A percentile compares a stretch with the other conserved stretches of the same genome.
Evolutionary conservation across 2,888 invertebrate genomes (phyloP).

Genomic region (Junonia oenone): DNA sequence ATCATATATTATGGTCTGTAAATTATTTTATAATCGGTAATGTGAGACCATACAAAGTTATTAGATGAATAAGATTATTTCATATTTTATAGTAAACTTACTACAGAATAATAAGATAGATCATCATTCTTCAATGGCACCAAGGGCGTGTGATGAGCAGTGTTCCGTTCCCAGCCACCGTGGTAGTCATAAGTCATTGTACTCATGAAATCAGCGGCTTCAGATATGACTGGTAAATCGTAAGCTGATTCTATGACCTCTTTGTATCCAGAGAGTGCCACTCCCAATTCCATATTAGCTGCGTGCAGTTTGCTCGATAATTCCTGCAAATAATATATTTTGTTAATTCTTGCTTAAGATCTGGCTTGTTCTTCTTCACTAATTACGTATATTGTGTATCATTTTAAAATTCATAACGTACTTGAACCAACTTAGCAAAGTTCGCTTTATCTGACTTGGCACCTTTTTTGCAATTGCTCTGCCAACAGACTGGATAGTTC

Average conservation of each 20-base stretch:
- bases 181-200: slow-evolving; percentile 95
- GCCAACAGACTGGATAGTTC: slow-evolving; percentile 97
- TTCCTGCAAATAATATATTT: slow-evolving; percentile 65
- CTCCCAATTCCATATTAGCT: slow-evolving; percentile 86
- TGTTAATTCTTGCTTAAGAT: neutral
- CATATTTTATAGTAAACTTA: slow-evolving; percentile 59
- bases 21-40: too few relatives aligned
- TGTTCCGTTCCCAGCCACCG: slow-evolving; percentile 90
- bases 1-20: neutral
- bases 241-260: slow-evolving; percentile 93
- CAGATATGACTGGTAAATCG: slow-evolving; percentile 85
- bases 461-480: slow-evolving; percentile 91
- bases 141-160: slow-evolving; percentile 90
- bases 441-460: slow-evolving; percentile 88
- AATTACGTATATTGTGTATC: neutral
- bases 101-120: slow-evolving; percentile 88
- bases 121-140: slow-evolving; percentile 82
- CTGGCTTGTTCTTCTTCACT: too few relatives aligned
- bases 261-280: slow-evolving; percentile 93
- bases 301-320: slow-evolving; percentile 82
- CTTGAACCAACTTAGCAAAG: slow-evolving; percentile 86
- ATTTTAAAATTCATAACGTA: slow-evolving; percentile 44
- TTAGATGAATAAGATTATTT: neutral
- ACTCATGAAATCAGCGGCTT: slow-evolving; percentile 87
- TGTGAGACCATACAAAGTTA: too few relatives aligned